Percentiles rank a stretch among this genome's conserved stretches.
Evolutionary conservation across 2,888 invertebrate genomes (phyloP).

Genomic region (Linnaemya tessellans): DNA sequence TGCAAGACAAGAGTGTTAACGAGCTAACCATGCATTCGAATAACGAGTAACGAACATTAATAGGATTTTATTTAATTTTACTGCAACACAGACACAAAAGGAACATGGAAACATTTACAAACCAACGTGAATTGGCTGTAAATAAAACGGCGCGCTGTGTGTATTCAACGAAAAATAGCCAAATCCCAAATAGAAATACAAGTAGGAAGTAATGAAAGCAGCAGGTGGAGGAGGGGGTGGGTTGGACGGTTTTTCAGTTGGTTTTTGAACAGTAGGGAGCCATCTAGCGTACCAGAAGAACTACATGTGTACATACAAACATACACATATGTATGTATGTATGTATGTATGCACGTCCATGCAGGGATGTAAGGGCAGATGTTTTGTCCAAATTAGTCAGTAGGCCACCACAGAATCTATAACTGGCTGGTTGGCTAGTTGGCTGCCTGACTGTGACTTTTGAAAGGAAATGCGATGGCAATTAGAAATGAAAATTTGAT

Average conservation of each 20-base stretch:
- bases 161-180: conserved; percentile 70
- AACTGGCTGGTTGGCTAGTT: not conserved
- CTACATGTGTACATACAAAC: too few species aligned
- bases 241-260: not conserved
- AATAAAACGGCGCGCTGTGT: conserved; percentile 65
- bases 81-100: conserved; percentile 34
- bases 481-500: conserved; percentile 19
- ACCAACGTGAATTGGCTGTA: conserved; percentile 46
- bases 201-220: conserved; percentile 25
- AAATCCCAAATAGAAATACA: conserved; percentile 18
- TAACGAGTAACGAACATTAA: conserved; percentile 57
- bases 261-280: conserved; percentile 11
- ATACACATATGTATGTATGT: too few species aligned
- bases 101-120: conserved; percentile 35
- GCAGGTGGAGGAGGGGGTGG: conserved; percentile 59
- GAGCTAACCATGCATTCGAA: conserved; percentile 24
- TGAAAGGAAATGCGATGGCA: conserved; percentile 1
- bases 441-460: conserved; percentile 38
- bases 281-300: not conserved
- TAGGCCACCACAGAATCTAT: conserved; percentile 60
- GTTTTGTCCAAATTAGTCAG: conserved; percentile 50
- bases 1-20: conserved; percentile 9
- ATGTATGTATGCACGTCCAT: too few species aligned
- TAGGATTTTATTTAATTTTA: not conserved
- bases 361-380: conserved; percentile 23